These are phyloP conservation scores for Neosilurus mollespiculum DNA, from an alignment of 2,797 vertebrate genomes.

Conservation along the genomic window DNA sequence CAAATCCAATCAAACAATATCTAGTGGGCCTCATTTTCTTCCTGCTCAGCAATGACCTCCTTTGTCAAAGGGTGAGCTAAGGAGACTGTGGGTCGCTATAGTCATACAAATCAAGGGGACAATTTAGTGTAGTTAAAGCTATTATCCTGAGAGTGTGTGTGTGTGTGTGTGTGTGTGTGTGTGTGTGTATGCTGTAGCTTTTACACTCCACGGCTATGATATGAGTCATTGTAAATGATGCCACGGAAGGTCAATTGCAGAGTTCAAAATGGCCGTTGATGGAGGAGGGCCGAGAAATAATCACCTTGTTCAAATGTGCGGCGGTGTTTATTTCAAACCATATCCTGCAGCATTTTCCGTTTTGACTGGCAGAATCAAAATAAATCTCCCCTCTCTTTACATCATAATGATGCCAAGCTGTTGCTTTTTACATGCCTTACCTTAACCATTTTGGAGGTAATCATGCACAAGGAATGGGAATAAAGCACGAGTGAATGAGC, in stretches of 20 bases:
- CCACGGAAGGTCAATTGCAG: slow-evolving; percentile 78
- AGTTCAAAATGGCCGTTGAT: slow-evolving; percentile 78
- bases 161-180: slow-evolving; percentile 40
- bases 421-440: slow-evolving; percentile 58
- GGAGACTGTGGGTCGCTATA: slow-evolving; percentile 72
- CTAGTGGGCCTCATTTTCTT: slow-evolving; percentile 78
- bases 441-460: slow-evolving; percentile 77
- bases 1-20: slow-evolving; percentile 85
- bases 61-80: slow-evolving; percentile 79
- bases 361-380: slow-evolving; percentile 54
- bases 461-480: slow-evolving; percentile 74
- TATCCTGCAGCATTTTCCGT: slow-evolving; percentile 47
- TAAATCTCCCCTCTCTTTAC: slow-evolving; percentile 43
- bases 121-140: slow-evolving; percentile 81
- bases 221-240: slow-evolving; percentile 82
- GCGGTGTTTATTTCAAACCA: slow-evolving; percentile 47
- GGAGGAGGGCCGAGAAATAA: slow-evolving; percentile 65
- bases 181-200: slow-evolving; percentile 62
- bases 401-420: slow-evolving; percentile 1
- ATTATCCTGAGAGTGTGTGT: slow-evolving; percentile 71
- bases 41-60: slow-evolving; percentile 74
- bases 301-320: slow-evolving; percentile 29
- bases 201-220: slow-evolving; percentile 75
- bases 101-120: slow-evolving; percentile 79
- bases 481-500: slow-evolving; percentile 77